A percentile compares a stretch with the other conserved stretches of the same genome.
phyloP scores from a whole-genome alignment of 2,113 vertebrate species.

The Epinephelus moara region DNA sequence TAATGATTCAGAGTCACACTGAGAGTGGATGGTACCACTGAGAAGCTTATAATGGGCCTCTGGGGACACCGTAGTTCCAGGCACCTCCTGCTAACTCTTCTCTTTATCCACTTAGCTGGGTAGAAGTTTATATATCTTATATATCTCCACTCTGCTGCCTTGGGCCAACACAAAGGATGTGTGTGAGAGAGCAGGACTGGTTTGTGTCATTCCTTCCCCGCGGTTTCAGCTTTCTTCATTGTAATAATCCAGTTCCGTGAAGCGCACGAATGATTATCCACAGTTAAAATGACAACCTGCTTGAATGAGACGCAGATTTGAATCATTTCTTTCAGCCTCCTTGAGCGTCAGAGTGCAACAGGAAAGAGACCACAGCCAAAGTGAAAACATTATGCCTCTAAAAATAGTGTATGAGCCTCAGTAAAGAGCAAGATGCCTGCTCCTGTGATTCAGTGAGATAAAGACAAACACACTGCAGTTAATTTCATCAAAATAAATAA shows the following conservation, averaged over 20 bases:
- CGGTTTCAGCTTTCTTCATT: not conserved
- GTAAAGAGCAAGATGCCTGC: not conserved
- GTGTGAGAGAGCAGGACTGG: not conserved
- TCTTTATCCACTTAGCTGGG: conserved; percentile 68
- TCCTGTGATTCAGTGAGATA: not conserved
- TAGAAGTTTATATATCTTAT: conserved; percentile 44
- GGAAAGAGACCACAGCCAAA: conserved; percentile 7
- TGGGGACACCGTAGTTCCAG: conserved; percentile 44
- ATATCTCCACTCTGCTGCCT: conserved; percentile 25
- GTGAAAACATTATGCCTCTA: conserved; percentile 5
- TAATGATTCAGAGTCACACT: conserved; percentile 56
- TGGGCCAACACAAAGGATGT: not conserved
- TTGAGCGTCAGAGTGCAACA: not conserved
- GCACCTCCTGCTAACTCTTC: conserved; percentile 42
- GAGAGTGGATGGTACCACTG: conserved; percentile 42
- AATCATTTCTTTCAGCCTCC: not conserved
- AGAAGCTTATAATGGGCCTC: conserved; percentile 66
- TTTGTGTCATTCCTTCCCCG: conserved; percentile 2
- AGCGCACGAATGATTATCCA: not conserved
- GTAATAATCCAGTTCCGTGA: not conserved
- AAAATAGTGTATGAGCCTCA: not conserved
- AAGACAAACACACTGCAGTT: not conserved
- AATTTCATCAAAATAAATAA: not conserved
- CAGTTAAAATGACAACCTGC: not conserved
- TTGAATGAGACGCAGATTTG: not conserved